Evolutionary conservation across 2,888 invertebrate species (phyloP), one percentile per base, ranked within the genome.

Genomic region (Scotopteryx bipunctaria): DNA sequence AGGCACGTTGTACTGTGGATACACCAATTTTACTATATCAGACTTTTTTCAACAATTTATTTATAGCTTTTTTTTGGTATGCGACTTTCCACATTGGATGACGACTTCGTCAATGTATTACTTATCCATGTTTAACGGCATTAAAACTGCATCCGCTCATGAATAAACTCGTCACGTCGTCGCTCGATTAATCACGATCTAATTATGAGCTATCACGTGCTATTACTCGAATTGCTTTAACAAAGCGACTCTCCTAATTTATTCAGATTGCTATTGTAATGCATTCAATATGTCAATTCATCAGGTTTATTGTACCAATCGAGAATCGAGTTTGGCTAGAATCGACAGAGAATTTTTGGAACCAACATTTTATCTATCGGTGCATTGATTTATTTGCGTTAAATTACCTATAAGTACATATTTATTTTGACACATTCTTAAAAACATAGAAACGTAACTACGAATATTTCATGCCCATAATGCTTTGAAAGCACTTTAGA

Each of bases 221-320:
- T 38, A 57, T 54, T 57, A 52, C 49, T 44, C 38, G 41, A 52
- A 55, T 52, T 44, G 38, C 51, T 54, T 53, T 23, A 41, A 44
- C 50, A 59, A 54, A 51, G 54, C 13, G 23, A 48, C 23, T n/a
- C 36, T 59, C 27, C 46, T 54, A 40, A 51, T 42, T 56, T 54
- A 56, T 59, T 54, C 42, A 42, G 48, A 29, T 42, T 45, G 35
- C 17, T 15, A 33, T 40, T 36, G 19, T 43, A 52, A 21, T 14
- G 38, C 35, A 51, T 48, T 40, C 47, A 55, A 48, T 45, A 42
- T 31, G 35, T 33, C 36, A 55, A 47, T 55, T 49, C 14, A 23
- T 23, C 29, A 5, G 32, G 8, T 25, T 35, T 36, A 48, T n/a
- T 17, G 9, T 21, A 25, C 17, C 32, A 11, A 27, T n/a, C n/a